These are phyloP conservation scores for Ceyx cyanopectus DNA, from an alignment of 2,113 vertebrate genomes.

Conservation along the genomic window DNA sequence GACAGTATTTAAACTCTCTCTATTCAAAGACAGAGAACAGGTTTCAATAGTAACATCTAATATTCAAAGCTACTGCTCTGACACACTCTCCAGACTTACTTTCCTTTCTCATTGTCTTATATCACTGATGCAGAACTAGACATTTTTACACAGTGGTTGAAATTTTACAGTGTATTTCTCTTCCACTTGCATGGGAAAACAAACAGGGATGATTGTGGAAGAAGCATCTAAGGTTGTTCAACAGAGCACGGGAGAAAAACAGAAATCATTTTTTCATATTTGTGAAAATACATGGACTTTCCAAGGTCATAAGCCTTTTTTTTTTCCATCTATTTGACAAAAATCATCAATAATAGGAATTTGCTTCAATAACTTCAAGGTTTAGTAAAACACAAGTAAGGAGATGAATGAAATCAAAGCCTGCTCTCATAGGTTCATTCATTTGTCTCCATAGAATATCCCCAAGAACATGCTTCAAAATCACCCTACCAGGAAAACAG, in stretches of 20 bases:
- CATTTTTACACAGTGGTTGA: background rate
- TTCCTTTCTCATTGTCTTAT: background rate
- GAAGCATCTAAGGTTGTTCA: background rate
- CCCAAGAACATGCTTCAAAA: background rate
- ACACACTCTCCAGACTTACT: background rate
- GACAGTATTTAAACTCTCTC: background rate
- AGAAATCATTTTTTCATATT: background rate
- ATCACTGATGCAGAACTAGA: background rate
- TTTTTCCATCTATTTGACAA: background rate
- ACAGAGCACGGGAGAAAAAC: conserved; percentile 4
- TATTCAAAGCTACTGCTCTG: background rate
- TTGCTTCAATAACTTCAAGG: background rate
- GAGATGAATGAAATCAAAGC: conserved; percentile 3
- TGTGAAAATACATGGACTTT: conserved; percentile 19
- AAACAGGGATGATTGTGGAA: background rate
- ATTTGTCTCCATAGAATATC: background rate
- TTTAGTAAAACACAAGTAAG: background rate
- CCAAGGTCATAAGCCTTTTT: conserved; percentile 35
- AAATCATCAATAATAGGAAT: background rate
- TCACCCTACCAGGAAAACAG: background rate
- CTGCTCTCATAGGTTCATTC: background rate
- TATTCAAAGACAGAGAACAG: background rate
- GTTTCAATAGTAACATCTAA: background rate
- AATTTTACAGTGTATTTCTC: background rate
- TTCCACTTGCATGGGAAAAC: conserved; percentile 42